Conservation (phyloP, 2,888 invertebrate genomes). For the Rutpela maculata region DNA sequence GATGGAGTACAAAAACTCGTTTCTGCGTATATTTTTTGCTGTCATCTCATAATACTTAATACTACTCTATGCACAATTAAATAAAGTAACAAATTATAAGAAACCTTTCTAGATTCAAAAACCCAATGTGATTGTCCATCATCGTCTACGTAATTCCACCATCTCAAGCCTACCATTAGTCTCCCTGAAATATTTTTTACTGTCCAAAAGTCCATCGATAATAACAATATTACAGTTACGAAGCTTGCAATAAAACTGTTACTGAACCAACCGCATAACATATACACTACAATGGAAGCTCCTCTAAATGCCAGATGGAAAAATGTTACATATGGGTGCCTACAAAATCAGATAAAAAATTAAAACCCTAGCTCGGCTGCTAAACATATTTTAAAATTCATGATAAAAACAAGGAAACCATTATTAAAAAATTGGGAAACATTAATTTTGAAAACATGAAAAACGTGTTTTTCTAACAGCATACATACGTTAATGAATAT, state of each 20-base stretch:
- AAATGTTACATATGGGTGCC: constrained; percentile 94
- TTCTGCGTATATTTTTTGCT: too few relatives aligned
- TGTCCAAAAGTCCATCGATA: constrained; percentile 99
- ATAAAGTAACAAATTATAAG: constrained; percentile 38
- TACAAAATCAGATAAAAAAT: constrained; percentile 72
- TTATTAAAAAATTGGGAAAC: too few relatives aligned
- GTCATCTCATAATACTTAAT: too few relatives aligned
- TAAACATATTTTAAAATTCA: not conserved
- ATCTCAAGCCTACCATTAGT: constrained; percentile 94
- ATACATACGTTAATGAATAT: constrained; percentile 63
- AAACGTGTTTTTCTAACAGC: not conserved
- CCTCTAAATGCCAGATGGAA: constrained; percentile 94
- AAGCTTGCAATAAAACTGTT: constrained; percentile 97
- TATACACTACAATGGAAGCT: constrained; percentile 89
- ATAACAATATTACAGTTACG: constrained; percentile 89
- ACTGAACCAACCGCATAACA: constrained; percentile 93
- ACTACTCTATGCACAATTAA: constrained; percentile 21
- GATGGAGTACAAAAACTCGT: too few relatives aligned
- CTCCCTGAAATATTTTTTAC: constrained; percentile 98
- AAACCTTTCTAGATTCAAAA: constrained; percentile 94
- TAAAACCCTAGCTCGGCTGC: not conserved
- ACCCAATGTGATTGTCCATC: constrained; percentile 99
- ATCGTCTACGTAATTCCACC: constrained; percentile 99
- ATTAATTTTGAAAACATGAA: too few relatives aligned
- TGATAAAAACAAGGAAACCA: too few relatives aligned